Evolutionary conservation across 2,113 vertebrate genomes (phyloP).

Genomic region (Dicrurus megarhynchus): DNA sequence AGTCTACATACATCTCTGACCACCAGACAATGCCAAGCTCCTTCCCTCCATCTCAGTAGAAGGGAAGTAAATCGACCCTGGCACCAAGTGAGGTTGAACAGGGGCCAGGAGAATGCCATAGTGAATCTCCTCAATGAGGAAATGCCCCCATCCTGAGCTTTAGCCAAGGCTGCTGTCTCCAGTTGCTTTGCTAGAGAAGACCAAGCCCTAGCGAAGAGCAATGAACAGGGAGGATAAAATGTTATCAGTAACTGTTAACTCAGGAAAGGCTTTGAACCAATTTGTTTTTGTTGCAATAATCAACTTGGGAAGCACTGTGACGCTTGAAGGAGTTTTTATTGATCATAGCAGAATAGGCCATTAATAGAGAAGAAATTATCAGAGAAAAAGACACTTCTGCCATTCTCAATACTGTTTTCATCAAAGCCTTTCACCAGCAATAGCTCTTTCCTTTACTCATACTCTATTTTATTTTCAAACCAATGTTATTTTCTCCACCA

Average conservation of each 20-base stretch:
- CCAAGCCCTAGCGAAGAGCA: not conserved
- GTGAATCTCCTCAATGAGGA: not conserved
- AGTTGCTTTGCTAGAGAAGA: not conserved
- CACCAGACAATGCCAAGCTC: not conserved
- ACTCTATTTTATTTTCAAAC: not conserved
- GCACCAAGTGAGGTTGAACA: not conserved
- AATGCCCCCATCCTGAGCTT: not conserved
- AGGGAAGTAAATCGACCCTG: not conserved
- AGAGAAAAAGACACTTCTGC: not conserved
- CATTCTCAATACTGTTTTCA: not conserved
- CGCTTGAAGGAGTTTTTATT: not conserved
- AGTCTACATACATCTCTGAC: not conserved
- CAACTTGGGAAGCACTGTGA: not conserved
- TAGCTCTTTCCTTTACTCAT: not conserved
- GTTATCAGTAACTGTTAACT: not conserved
- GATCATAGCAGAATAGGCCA: not conserved
- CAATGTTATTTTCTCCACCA: not conserved
- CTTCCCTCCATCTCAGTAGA: not conserved
- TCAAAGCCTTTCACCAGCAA: not conserved
- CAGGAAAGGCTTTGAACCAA: not conserved
- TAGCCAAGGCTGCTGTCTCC: not conserved
- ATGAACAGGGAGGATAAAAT: not conserved
- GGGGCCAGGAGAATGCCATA: not conserved
- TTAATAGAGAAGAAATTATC: not conserved
- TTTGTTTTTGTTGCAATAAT: not conserved